phyloP scores from a whole-genome alignment of 2,888 invertebrate genomes.

The Aphrophora alni region DNA sequence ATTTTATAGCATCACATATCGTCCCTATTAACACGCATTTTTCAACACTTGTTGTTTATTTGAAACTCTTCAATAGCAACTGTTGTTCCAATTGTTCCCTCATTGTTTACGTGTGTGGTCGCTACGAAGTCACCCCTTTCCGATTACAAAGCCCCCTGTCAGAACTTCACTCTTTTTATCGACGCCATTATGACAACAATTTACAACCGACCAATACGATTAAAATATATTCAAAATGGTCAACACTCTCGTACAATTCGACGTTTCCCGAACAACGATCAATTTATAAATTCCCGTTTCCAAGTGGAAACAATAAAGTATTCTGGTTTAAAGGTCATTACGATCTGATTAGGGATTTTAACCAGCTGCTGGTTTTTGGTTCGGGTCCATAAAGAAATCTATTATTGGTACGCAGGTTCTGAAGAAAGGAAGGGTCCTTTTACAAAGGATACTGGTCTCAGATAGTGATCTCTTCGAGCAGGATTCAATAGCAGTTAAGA shows the following conservation, averaged over 20 bases:
- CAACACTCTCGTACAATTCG: neutral
- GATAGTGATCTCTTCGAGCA: neutral
- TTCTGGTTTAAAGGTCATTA: neutral
- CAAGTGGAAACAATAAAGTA: neutral
- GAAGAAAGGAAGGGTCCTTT: neutral
- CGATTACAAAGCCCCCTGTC: neutral
- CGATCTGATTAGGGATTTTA: neutral
- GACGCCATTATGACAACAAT: neutral
- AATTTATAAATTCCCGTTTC: neutral
- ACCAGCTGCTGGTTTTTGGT: constrained; percentile 1
- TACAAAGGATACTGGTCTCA: neutral
- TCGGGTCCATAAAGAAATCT: neutral
- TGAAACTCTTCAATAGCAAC: no score
- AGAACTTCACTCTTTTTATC: neutral
- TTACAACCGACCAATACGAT: neutral
- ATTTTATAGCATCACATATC: no score
- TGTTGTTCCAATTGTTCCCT: neutral
- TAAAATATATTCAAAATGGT: neutral
- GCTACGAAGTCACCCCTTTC: neutral
- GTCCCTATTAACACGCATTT: no score
- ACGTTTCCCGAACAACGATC: neutral
- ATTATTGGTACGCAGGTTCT: neutral
- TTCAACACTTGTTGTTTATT: no score
- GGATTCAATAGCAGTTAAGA: neutral
- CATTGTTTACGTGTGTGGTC: neutral